Percentiles rank a stretch among this genome's conserved stretches.
These are phyloP conservation scores for Aspiorhynchus laticeps DNA, from an alignment of 2,113 vertebrate genomes.

Conservation along the genomic window DNA sequence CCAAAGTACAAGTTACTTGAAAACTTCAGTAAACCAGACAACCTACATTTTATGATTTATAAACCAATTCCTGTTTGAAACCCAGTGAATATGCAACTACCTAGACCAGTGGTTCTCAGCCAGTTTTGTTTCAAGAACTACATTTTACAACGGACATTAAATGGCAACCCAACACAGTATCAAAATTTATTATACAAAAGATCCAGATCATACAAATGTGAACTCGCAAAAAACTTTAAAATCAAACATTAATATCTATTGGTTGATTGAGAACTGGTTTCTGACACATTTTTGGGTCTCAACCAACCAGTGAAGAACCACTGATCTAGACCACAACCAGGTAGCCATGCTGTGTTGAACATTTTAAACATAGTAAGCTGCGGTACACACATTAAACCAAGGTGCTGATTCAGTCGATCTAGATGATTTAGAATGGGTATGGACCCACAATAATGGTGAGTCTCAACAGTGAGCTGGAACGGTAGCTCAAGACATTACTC, in stretches of 20 bases:
- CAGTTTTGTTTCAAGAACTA: conserved; percentile 5
- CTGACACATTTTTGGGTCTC: background rate
- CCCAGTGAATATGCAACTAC: conserved; percentile 4
- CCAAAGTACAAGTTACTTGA: background rate
- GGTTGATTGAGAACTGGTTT: background rate
- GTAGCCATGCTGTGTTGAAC: conserved; percentile 4
- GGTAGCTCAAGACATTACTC: conserved; percentile 88
- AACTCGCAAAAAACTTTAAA: background rate
- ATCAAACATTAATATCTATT: background rate
- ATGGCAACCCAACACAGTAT: background rate
- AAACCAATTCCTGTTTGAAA: conserved; percentile 21
- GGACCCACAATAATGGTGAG: conserved; percentile 95
- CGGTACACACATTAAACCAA: conserved; percentile 17
- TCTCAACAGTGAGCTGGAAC: conserved; percentile 91
- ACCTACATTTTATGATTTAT: background rate
- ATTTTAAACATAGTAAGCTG: conserved; percentile 32
- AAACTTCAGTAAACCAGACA: background rate
- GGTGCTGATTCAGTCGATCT: background rate
- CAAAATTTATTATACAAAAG: background rate
- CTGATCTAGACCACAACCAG: conserved; percentile 28
- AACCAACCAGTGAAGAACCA: conserved; percentile 3
- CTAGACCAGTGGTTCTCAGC: conserved; percentile 23
- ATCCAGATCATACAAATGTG: background rate
- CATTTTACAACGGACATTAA: background rate
- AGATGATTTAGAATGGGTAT: conserved; percentile 80